These are phyloP conservation scores for Apamea crenata DNA, from an alignment of 2,888 invertebrate species.

Conservation along the genomic window DNA sequence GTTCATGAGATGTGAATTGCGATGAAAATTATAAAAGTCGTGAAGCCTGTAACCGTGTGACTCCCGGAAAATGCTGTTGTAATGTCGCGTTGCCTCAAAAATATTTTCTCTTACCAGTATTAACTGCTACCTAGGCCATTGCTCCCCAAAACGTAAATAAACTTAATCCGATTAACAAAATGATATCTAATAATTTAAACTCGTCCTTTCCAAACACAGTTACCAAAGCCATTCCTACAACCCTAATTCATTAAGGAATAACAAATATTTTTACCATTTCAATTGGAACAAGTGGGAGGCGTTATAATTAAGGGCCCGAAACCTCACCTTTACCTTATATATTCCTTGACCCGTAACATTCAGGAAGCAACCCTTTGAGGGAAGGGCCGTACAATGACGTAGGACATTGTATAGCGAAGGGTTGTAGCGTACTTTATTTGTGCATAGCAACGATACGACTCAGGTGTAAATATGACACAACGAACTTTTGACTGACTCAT, in stretches of 20 bases:
- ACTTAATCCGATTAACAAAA: constrained; percentile 15
- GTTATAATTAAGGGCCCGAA: constrained; percentile 27
- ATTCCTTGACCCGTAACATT: constrained; percentile 52
- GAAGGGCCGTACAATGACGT: constrained; percentile 32
- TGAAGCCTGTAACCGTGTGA: background rate
- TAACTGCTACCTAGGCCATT: background rate
- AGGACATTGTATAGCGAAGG: constrained; percentile 20
- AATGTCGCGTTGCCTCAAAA: constrained; percentile 2
- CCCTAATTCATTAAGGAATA: background rate
- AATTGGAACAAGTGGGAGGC: constrained; percentile 14
- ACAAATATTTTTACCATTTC: constrained; percentile 35
- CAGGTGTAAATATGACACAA: constrained; percentile 17
- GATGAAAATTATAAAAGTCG: background rate
- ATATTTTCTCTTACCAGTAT: background rate
- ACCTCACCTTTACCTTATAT: constrained; percentile 40
- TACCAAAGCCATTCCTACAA: background rate
- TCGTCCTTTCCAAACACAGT: constrained; percentile 22
- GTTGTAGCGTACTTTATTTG: constrained; percentile 30
- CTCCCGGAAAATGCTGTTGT: background rate
- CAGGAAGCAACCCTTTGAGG: constrained; percentile 46
- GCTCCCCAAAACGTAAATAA: constrained; percentile 16
- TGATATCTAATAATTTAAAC: constrained; percentile 5
- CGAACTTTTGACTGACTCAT: background rate
- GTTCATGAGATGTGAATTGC: background rate
- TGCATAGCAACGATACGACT: constrained; percentile 1